phyloP scores from a whole-genome alignment of 2,797 vertebrate genomes.

The Chaenodraco wilsoni region DNA sequence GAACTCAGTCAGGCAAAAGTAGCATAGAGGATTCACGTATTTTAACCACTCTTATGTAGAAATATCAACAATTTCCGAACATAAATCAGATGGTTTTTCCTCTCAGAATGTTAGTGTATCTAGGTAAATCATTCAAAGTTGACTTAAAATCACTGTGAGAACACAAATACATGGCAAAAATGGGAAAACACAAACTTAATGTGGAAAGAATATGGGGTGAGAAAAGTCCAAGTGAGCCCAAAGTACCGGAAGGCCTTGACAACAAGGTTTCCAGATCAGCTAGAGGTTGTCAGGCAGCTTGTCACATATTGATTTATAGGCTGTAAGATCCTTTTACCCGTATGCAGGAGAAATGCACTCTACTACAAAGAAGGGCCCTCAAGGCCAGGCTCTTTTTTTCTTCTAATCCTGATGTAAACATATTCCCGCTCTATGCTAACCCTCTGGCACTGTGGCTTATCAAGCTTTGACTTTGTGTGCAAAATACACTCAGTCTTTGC shows the following conservation, averaged over 20 bases:
- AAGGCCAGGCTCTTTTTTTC: conserved; percentile 28
- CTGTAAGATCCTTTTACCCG: conserved; percentile 57
- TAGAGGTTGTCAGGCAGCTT: conserved; percentile 27
- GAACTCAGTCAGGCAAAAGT: conserved; percentile 2
- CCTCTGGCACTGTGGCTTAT: conserved; percentile 19
- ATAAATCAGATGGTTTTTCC: conserved; percentile 9
- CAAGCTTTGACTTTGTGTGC: conserved; percentile 21
- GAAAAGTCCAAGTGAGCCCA: conserved; percentile 5
- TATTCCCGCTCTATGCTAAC: conserved; percentile 19
- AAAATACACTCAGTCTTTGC: conserved; percentile 15
- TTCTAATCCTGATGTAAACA: conserved; percentile 39
- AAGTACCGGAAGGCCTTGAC: conserved; percentile 28
- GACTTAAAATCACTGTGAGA: conserved; percentile 53
- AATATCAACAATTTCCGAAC: conserved; percentile 1
- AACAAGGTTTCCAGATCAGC: conserved; percentile 15
- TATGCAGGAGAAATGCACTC: conserved; percentile 44
- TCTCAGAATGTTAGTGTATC: not conserved
- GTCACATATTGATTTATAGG: conserved; percentile 54
- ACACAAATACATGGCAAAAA: not conserved
- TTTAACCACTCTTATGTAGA: conserved; percentile 15
- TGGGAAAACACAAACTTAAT: not conserved
- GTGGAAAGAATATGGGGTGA: not conserved
- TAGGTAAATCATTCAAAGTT: conserved; percentile 8
- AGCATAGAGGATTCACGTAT: conserved; percentile 8
- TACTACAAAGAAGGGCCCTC: conserved; percentile 1